A percentile compares a stretch with the other conserved stretches of the same genome.
Evolutionary conservation across 2,888 invertebrate species (phyloP).

Genomic region (Dromius quadrimaculatus): DNA sequence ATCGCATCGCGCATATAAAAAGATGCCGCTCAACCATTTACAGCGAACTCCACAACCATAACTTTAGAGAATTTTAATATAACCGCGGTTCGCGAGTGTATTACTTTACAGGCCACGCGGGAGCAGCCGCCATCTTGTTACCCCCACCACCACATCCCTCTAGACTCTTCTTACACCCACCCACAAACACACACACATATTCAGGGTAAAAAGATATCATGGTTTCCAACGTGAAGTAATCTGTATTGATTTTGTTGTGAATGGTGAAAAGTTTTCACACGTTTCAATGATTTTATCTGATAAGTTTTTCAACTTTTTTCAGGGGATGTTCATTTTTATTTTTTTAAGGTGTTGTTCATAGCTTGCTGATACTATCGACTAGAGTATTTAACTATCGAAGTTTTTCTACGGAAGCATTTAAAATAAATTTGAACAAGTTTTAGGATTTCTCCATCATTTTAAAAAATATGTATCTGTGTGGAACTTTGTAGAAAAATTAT

Average conservation of each 20-base stretch:
- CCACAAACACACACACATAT: neutral
- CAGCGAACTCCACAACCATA: conserved; percentile 44
- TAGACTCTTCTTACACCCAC: neutral
- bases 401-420: no score
- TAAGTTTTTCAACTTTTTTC: conserved; percentile 22
- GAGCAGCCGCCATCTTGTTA: conserved; percentile 52
- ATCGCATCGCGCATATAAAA: conserved; percentile 27
- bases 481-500: no score
- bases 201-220: neutral
- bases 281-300: conserved; percentile 45
- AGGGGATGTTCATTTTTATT: conserved; percentile 26
- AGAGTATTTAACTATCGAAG: conserved; percentile 13
- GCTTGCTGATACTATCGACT: conserved; percentile 22
- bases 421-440: no score
- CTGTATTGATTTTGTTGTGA: conserved; percentile 47
- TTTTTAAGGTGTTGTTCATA: conserved; percentile 24
- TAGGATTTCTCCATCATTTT: no score
- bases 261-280: conserved; percentile 49
- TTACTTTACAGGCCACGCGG: conserved; percentile 59
- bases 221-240: conserved; percentile 13
- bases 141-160: conserved; percentile 2
- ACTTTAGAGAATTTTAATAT: conserved; percentile 53
- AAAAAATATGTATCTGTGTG: no score
- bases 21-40: conserved; percentile 41
- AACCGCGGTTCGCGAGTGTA: conserved; percentile 59